phyloP scores from a whole-genome alignment of 2,113 vertebrate species.

The Ctenodactylus gundi region DNA sequence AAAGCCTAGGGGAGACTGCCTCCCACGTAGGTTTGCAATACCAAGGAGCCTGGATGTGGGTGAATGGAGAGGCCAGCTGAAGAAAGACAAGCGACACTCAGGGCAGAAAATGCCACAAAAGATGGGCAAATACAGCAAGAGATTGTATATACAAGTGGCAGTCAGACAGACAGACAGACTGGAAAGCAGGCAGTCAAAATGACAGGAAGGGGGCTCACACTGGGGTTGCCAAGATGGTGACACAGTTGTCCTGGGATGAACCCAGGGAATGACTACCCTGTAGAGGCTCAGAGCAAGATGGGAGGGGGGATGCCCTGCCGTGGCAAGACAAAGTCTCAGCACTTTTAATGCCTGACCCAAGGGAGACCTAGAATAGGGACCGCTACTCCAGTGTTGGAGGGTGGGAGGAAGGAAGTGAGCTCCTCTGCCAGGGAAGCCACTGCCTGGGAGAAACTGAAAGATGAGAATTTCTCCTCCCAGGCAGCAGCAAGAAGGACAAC shows the following conservation, averaged over 20 bases:
- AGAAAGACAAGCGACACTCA: neutral
- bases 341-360: neutral
- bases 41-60: neutral
- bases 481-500: neutral
- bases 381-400: neutral
- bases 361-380: neutral
- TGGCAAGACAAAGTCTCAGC: neutral
- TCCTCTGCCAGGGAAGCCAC: neutral
- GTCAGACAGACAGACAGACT: neutral
- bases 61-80: neutral
- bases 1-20: neutral
- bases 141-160: neutral
- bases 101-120: neutral
- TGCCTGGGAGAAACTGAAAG: neutral
- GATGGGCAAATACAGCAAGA: neutral
- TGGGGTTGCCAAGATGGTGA: slow-evolving; percentile 32
- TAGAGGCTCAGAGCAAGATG: neutral
- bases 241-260: slow-evolving; percentile 57
- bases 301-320: neutral
- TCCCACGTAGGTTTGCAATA: neutral
- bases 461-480: neutral
- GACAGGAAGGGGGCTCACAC: neutral
- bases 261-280: slow-evolving; percentile 10
- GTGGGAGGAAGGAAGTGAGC: neutral
- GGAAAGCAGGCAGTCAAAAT: neutral